Evolutionary conservation across 37 sponge, comb jelly and placozoan genomes (phyloP).

Genomic region (Geodia barretti): DNA sequence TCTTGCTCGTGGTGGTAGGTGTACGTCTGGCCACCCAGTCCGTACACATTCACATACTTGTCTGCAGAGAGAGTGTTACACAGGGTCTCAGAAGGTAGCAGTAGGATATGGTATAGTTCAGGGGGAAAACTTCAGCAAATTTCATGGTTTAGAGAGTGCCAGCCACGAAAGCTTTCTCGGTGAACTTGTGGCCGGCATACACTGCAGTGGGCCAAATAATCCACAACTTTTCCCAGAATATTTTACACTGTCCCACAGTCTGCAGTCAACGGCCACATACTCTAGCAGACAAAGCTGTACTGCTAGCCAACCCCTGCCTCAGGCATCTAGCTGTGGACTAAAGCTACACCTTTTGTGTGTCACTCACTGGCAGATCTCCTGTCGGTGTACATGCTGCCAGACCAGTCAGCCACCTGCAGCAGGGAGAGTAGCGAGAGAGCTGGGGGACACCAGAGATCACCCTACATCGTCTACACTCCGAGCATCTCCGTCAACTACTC

Average conservation of each 20-base stretch:
- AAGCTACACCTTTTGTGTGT: not conserved
- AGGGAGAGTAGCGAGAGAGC: not conserved
- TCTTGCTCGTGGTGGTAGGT: constrained; percentile 88
- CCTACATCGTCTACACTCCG: too few relatives aligned
- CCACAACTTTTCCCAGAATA: too few relatives aligned
- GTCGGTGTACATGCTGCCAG: constrained; percentile 82
- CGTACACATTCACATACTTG: constrained; percentile 72
- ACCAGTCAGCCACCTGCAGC: constrained; percentile 94
- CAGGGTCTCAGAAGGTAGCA: not conserved
- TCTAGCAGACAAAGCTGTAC: too few relatives aligned
- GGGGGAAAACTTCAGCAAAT: not conserved
- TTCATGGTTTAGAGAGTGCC: not conserved
- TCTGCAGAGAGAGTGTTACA: constrained; percentile 30
- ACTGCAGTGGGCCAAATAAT: too few relatives aligned
- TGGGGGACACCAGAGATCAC: not conserved
- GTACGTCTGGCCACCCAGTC: constrained; percentile 82
- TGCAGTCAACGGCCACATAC: too few relatives aligned
- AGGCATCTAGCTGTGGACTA: not conserved
- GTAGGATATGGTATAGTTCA: not conserved
- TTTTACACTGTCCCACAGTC: too few relatives aligned
- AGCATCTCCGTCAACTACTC: too few relatives aligned
- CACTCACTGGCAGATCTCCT: constrained; percentile 70
- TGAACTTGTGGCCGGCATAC: too few relatives aligned
- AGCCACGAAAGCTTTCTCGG: too few relatives aligned
- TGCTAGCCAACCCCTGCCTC: too few relatives aligned